Conservation (phyloP, 2,797 vertebrate species). For the Peromyscus eremicus region DNA sequence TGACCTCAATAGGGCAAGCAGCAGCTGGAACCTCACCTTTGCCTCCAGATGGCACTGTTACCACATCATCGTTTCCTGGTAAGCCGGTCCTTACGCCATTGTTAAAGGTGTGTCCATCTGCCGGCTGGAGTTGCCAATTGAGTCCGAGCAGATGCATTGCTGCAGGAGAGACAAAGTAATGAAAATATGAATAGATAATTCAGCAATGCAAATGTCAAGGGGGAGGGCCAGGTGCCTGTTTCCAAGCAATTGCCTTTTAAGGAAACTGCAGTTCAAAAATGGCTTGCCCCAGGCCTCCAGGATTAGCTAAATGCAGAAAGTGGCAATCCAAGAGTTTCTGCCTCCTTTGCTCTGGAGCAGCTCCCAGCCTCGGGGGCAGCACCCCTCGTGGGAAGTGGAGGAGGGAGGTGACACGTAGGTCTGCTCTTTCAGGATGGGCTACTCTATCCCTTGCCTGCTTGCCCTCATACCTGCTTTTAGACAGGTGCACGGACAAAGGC, state of each 20-base stretch:
- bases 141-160: conserved; percentile 97
- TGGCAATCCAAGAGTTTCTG: background rate
- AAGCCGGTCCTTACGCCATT: conserved; percentile 94
- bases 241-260: background rate
- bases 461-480: background rate
- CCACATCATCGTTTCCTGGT: conserved; percentile 94
- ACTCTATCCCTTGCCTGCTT: background rate
- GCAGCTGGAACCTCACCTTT: conserved; percentile 92
- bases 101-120: conserved; percentile 96
- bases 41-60: conserved; percentile 97
- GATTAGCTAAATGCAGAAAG: conserved; percentile 60
- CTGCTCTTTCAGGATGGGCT: background rate
- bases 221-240: conserved; percentile 58
- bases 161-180: conserved; percentile 89
- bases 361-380: background rate
- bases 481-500: background rate
- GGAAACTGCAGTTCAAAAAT: conserved; percentile 48
- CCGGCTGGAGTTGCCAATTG: conserved; percentile 97
- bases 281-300: background rate
- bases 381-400: rapidly evolving
- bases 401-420: background rate
- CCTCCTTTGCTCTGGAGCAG: background rate
- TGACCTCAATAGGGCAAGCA: conserved; percentile 76
- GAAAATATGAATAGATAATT: conserved; percentile 77
- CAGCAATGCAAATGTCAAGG: conserved; percentile 62